Evolutionary conservation across 2,797 vertebrate species (phyloP), one percentile per base, ranked within the genome.

Genomic region (Hirundo rustica): DNA sequence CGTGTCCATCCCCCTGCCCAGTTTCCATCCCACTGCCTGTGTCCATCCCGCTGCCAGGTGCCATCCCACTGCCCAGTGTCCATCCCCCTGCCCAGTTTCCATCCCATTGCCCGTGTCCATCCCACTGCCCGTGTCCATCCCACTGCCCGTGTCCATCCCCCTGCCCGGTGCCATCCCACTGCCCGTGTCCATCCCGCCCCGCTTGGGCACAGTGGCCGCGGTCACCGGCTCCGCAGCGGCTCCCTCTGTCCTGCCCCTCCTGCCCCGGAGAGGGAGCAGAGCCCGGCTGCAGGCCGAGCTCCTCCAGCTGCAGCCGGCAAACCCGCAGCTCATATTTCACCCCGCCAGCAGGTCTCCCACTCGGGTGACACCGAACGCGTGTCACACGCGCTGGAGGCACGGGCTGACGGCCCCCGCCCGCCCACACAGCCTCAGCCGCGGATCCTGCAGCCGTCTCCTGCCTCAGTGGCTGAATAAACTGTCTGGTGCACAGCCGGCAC

Each of bases 311-410:
- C 4, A 13, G 67, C 92, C 9, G 5, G 60, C 64, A 92, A 92
- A 18, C 81, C 65, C 78, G 5, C 95, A 91, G 87, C 95, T 95
- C 96, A 76, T 96, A 94, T 91, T 89, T 96, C 96, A 94, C 38
- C 26, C 60, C 1, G 58, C 86, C 64, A 7, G 5, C 84, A 67
- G 92, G 83, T 92, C 93, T 94, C 82, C 93, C 72, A 25, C 76
- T 38, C 61, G 57, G 86, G 91, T 96, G 96, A 96, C 96, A 96
- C 91, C 57, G 4, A 93, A 95, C 91, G 89, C 93, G 93, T 96
- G 94, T 96, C 94, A 67, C 92, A 92, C 58, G 42, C 65, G 4
- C 82, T 80, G 85, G 40, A 85, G 88, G 67, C 90, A 94, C 38
- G 36, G 78, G 78, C 89, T 57, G 75, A 9, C 16, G 13, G 83